Evolutionary conservation across 2,888 invertebrate genomes (phyloP).

Genomic region (Chymomyza procnemis): DNA sequence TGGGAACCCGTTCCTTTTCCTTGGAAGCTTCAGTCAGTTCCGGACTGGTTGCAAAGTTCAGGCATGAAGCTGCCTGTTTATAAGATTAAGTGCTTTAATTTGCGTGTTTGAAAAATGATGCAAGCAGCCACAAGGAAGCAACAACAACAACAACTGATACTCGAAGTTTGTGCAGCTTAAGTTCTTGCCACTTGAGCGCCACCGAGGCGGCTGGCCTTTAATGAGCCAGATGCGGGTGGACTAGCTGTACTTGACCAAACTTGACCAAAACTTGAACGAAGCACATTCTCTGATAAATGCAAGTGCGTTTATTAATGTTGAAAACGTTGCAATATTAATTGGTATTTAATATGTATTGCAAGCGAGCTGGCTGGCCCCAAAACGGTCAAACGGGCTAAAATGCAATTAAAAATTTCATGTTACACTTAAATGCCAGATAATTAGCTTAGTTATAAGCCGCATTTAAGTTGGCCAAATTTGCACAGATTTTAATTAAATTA

Average conservation of each 20-base stretch:
- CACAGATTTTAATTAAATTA: constrained; percentile 55
- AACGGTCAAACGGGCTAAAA: background rate
- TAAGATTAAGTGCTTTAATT: constrained; percentile 74
- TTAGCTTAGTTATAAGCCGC: background rate
- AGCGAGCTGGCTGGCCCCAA: constrained; percentile 23
- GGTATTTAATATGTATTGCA: constrained; percentile 67
- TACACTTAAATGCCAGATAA: background rate
- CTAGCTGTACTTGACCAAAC: no score
- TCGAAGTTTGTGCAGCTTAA: constrained; percentile 2
- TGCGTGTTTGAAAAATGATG: constrained; percentile 72
- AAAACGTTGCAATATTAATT: constrained; percentile 60
- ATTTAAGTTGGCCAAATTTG: background rate
- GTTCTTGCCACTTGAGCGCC: constrained; percentile 3
- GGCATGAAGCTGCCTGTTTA: constrained; percentile 15
- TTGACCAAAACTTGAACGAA: constrained; percentile 50
- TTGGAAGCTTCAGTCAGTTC: constrained; percentile 2
- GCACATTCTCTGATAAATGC: constrained; percentile 55
- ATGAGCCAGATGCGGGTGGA: constrained; percentile 5
- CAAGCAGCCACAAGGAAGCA: constrained; percentile 19
- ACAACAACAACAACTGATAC: background rate
- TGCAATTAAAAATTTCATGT: background rate
- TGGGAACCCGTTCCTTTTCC: constrained; percentile 45
- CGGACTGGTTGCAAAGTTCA: constrained; percentile 57
- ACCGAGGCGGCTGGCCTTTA: background rate
- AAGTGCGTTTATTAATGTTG: constrained; percentile 65